Percentiles rank a stretch among this genome's conserved stretches.
Conservation (phyloP, 2,888 invertebrate genomes). For the Trichogramma dendrolimi region DNA sequence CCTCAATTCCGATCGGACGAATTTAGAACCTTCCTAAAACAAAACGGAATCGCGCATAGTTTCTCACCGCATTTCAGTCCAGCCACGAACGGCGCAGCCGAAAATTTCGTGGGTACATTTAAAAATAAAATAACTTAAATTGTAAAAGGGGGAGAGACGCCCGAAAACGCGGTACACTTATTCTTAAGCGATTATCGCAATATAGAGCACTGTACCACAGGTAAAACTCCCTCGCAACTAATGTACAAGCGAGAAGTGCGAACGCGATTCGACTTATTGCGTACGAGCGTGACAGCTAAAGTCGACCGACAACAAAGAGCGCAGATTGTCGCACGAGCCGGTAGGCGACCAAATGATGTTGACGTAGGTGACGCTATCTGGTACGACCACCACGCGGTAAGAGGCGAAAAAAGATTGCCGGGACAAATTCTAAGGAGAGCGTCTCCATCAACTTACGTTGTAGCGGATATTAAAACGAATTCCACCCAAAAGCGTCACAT, state of each 20-base stretch:
- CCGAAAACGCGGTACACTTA: background rate
- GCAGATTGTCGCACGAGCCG: slow-evolving; percentile 3
- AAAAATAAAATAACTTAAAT: background rate
- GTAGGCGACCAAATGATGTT: background rate
- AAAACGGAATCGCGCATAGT: too few relatives aligned
- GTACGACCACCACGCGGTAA: background rate
- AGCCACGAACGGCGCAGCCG: too few relatives aligned
- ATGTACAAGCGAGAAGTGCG: slow-evolving; percentile 6
- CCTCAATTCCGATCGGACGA: slow-evolving; percentile 5
- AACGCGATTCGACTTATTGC: background rate
- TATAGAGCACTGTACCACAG: slow-evolving; percentile 7
- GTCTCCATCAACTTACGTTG: too few relatives aligned
- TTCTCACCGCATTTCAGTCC: too few relatives aligned
- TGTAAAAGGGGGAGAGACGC: slow-evolving; percentile 2
- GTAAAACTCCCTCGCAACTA: background rate
- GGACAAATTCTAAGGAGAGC: slow-evolving; percentile 3
- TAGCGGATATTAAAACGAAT: too few relatives aligned
- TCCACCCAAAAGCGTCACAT: slow-evolving; percentile 5
- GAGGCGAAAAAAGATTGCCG: slow-evolving; percentile 1
- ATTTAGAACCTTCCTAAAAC: slow-evolving; percentile 6
- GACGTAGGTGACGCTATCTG: background rate
- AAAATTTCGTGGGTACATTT: slow-evolving; percentile 4
- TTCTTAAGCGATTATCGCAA: slow-evolving; percentile 4
- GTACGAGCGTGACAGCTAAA: background rate
- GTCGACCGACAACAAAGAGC: background rate